Percentiles rank a stretch among this genome's conserved stretches.
These are phyloP conservation scores for Pectinophora gossypiella DNA, from an alignment of 1,140 invertebrate species.

Conservation along the genomic window DNA sequence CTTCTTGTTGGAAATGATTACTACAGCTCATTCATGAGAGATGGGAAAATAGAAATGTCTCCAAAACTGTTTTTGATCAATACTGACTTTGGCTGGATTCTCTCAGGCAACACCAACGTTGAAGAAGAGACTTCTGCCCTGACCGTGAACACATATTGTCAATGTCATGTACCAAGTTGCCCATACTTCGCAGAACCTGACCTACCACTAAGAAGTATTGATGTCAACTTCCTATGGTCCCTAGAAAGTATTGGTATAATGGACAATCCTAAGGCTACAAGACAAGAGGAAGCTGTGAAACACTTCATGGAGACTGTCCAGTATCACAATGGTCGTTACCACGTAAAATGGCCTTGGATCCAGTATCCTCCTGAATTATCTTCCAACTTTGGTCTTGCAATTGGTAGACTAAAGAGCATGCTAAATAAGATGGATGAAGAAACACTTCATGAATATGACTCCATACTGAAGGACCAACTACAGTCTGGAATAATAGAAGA, in stretches of 20 bases:
- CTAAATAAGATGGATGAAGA: not conserved
- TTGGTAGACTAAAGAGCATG: constrained; percentile 6
- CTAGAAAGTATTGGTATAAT: constrained; percentile 11
- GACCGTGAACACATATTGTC: constrained; percentile 1
- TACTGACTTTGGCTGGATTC: constrained; percentile 8
- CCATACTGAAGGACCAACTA: constrained; percentile 5
- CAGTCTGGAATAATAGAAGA: constrained; percentile 3
- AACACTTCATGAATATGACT: not conserved
- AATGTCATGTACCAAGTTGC: constrained; percentile 1
- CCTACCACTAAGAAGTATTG: constrained; percentile 6
- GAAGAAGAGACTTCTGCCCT: not conserved
- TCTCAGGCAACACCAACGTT: not conserved
- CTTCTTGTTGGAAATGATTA: constrained; percentile 9
- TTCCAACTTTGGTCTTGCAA: constrained; percentile 8
- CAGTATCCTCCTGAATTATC: constrained; percentile 9
- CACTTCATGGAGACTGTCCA: constrained; percentile 6
- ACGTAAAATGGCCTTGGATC: constrained; percentile 13
- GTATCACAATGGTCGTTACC: constrained; percentile 1
- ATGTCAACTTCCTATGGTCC: constrained; percentile 9
- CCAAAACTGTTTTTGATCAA: constrained; percentile 1
- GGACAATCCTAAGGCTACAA: constrained; percentile 8
- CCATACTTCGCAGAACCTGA: constrained; percentile 1
- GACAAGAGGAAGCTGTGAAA: constrained; percentile 12
- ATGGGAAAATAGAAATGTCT: not conserved
- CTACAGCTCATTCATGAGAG: not conserved